Percentiles rank a stretch among this genome's conserved stretches.
These are phyloP conservation scores for Dasysyrphus tricinctus DNA, from an alignment of 2,888 invertebrate genomes.

Conservation along the genomic window DNA sequence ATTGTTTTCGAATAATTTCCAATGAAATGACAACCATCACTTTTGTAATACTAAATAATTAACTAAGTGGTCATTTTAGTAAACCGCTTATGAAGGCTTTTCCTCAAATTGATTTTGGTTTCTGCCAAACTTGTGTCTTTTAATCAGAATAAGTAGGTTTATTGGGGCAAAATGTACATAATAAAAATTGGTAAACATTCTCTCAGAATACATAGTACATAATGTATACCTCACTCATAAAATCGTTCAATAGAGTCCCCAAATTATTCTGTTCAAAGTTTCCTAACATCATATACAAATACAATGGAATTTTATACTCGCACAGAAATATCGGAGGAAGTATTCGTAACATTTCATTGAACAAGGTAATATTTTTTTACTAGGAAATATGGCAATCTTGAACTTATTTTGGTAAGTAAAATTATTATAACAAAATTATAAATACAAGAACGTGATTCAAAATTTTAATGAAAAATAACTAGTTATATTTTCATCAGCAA, in stretches of 20 bases:
- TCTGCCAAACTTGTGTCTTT: neutral
- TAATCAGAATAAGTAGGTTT: conserved; percentile 22
- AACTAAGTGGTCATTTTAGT: conserved; percentile 20
- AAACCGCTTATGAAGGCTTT: conserved; percentile 19
- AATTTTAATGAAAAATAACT: too few relatives aligned
- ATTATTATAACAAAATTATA: too few relatives aligned
- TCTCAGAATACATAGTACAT: neutral
- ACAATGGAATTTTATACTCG: neutral
- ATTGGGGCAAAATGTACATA: neutral
- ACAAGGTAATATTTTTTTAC: neutral
- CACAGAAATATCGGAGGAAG: neutral
- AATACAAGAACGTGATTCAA: too few relatives aligned
- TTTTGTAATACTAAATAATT: neutral
- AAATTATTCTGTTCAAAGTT: conserved; percentile 4
- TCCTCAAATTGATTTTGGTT: conserved; percentile 17
- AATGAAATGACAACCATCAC: neutral
- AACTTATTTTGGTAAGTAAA: too few relatives aligned
- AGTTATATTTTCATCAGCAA: too few relatives aligned
- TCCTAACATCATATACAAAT: neutral
- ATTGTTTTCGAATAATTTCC: neutral
- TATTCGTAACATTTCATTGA: neutral
- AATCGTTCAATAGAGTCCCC: neutral
- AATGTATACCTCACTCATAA: neutral
- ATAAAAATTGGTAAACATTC: conserved; percentile 4
- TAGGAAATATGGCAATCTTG: too few relatives aligned